A percentile compares a stretch with the other conserved stretches of the same genome.
phyloP scores from a whole-genome alignment of 1,140 invertebrate species.

The Achroia grisella region DNA sequence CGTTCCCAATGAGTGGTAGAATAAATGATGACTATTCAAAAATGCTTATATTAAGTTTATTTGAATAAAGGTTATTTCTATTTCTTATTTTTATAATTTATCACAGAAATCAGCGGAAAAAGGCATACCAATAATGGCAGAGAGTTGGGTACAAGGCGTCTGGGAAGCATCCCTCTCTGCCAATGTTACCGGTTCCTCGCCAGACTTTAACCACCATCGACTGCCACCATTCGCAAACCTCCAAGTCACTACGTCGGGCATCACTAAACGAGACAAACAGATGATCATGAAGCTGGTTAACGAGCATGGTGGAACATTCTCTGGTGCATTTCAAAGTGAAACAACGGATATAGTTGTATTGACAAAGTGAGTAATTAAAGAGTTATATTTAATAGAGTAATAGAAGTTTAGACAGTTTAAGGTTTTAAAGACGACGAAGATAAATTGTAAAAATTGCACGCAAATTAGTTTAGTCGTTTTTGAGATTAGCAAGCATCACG shows the following conservation, averaged over 20 bases:
- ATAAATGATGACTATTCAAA: too few species aligned
- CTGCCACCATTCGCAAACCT: constrained; percentile 89
- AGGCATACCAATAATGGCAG: constrained; percentile 83
- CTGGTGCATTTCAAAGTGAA: constrained; percentile 71
- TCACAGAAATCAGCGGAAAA: constrained; percentile 80
- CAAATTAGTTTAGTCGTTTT: too few species aligned
- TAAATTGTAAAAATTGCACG: too few species aligned
- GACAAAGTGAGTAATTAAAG: constrained; percentile 59
- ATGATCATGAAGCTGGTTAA: constrained; percentile 82
- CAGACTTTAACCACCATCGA: constrained; percentile 77
- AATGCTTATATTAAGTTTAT: too few species aligned
- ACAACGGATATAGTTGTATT: constrained; percentile 73
- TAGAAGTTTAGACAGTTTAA: too few species aligned
- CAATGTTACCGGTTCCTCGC: constrained; percentile 78
- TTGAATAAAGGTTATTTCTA: too few species aligned
- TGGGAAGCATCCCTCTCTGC: constrained; percentile 81
- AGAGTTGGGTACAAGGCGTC: constrained; percentile 85
- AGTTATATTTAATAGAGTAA: too few species aligned
- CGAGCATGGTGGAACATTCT: constrained; percentile 80
- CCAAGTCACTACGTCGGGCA: constrained; percentile 85
- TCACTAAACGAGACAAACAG: constrained; percentile 79
- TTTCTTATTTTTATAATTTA: too few species aligned
- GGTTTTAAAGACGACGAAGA: too few species aligned
- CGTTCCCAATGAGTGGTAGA: too few species aligned
- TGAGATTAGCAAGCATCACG: too few species aligned